These are phyloP conservation scores for Gymnodraco acuticeps DNA, from an alignment of 2,797 vertebrate species.

Conservation along the genomic window DNA sequence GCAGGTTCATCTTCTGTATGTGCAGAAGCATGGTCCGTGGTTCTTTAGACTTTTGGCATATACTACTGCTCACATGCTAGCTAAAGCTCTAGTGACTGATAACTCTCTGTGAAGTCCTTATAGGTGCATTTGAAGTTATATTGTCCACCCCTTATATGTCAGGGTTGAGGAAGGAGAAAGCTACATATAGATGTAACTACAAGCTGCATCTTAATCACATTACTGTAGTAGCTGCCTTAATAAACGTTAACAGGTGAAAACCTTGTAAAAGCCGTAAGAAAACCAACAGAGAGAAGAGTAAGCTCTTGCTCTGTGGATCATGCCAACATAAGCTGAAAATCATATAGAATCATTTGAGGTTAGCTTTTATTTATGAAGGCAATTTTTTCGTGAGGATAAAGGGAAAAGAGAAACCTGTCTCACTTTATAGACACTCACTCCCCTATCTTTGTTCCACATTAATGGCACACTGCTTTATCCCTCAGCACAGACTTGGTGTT, in stretches of 20 bases:
- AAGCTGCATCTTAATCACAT: slow-evolving; percentile 69
- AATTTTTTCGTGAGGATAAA: background rate
- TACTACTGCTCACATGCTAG: background rate
- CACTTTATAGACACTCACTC: background rate
- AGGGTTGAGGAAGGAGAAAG: background rate
- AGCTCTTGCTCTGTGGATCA: background rate
- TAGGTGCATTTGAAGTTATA: background rate
- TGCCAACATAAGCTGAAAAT: background rate
- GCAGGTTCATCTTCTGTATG: too few relatives aligned
- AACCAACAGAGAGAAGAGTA: too few relatives aligned
- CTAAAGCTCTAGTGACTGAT: background rate
- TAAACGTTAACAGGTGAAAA: background rate
- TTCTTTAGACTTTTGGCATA: too few relatives aligned
- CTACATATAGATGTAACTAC: background rate
- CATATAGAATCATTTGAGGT: background rate
- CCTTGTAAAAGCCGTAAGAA: background rate
- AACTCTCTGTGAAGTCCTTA: background rate
- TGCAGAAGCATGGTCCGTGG: too few relatives aligned
- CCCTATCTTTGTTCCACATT: background rate
- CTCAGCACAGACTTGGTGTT: background rate
- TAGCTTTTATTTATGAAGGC: background rate
- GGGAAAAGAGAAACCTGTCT: background rate
- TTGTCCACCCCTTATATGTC: background rate
- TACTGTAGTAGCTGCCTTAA: slow-evolving; percentile 42
- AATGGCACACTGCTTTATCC: background rate